These are phyloP conservation scores for Sturnira hondurensis DNA, from an alignment of 2,113 vertebrate genomes.

Conservation along the genomic window DNA sequence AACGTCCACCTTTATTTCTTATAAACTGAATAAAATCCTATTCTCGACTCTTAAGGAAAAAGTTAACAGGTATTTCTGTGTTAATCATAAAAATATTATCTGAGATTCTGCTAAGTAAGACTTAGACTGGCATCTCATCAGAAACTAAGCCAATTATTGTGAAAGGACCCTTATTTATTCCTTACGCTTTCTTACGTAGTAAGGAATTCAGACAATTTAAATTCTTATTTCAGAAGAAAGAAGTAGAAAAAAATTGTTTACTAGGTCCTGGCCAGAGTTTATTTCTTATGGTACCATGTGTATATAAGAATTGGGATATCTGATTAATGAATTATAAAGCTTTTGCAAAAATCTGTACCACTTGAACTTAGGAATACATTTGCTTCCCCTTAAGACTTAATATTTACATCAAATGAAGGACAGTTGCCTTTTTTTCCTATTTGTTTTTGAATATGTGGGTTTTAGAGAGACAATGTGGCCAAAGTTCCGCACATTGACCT, in stretches of 20 bases:
- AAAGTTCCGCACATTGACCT: background rate
- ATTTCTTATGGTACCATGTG: conserved; percentile 55
- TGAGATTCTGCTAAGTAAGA: conserved; percentile 8
- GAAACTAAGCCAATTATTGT: conserved; percentile 14
- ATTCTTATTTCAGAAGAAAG: conserved; percentile 42
- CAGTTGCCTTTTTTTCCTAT: background rate
- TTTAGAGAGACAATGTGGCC: background rate
- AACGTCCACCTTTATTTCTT: background rate
- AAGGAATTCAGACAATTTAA: background rate
- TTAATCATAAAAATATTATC: background rate
- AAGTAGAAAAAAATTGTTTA: conserved; percentile 47
- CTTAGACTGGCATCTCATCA: background rate
- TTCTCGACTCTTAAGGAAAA: background rate
- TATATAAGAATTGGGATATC: conserved; percentile 35
- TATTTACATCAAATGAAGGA: conserved; percentile 28
- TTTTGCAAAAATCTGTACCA: conserved; percentile 60
- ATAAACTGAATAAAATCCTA: background rate
- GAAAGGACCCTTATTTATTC: background rate
- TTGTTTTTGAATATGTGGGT: background rate
- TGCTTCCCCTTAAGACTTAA: conserved; percentile 52
- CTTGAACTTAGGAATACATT: conserved; percentile 57
- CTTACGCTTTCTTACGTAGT: background rate
- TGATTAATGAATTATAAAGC: conserved; percentile 66
- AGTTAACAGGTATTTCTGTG: background rate
- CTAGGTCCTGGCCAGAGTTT: conserved; percentile 54